A percentile compares a stretch with the other conserved stretches of the same genome.
phyloP scores from a whole-genome alignment of 2,888 invertebrate genomes.

The Griposia aprilina region DNA sequence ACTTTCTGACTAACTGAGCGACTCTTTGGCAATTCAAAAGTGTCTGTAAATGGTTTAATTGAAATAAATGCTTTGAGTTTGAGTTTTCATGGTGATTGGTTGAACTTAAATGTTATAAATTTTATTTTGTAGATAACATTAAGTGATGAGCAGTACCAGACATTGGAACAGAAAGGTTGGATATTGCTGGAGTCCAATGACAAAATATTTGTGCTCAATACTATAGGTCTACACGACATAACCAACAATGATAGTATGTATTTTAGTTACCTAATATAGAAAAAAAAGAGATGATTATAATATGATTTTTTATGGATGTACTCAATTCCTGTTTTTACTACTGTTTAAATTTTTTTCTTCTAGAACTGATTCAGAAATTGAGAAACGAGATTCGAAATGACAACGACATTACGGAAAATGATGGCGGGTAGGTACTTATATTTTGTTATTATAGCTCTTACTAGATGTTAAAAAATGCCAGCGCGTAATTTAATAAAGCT shows the following conservation, averaged over 20 bases:
- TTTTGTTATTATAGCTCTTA: not conserved
- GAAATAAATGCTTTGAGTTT: no score
- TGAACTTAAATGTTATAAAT: not conserved
- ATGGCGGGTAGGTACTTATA: slow-evolving; percentile 67
- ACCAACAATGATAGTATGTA: slow-evolving; percentile 80
- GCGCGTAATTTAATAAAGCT: not conserved
- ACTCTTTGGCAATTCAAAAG: no score
- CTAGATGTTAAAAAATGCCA: not conserved
- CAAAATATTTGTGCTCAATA: slow-evolving; percentile 83
- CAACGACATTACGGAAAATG: slow-evolving; percentile 36
- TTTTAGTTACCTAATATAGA: not conserved
- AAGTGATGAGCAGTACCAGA: slow-evolving; percentile 83
- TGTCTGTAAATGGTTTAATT: no score
- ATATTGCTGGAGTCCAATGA: slow-evolving; percentile 82
- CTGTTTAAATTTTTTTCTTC: slow-evolving; percentile 46
- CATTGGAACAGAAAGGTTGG: slow-evolving; percentile 86
- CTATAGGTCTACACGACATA: slow-evolving; percentile 84
- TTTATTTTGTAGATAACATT: slow-evolving; percentile 78
- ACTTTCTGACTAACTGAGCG: no score
- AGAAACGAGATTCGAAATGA: slow-evolving; percentile 72
- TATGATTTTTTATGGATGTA: not conserved
- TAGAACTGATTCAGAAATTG: slow-evolving; percentile 81
- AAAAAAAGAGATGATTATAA: not conserved
- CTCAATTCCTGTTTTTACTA: not conserved
- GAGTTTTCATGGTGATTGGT: not conserved